Evolutionary conservation across 2,888 invertebrate genomes (phyloP), one percentile per base, ranked within the genome.

Genomic region (Cataglyphis livida): DNA sequence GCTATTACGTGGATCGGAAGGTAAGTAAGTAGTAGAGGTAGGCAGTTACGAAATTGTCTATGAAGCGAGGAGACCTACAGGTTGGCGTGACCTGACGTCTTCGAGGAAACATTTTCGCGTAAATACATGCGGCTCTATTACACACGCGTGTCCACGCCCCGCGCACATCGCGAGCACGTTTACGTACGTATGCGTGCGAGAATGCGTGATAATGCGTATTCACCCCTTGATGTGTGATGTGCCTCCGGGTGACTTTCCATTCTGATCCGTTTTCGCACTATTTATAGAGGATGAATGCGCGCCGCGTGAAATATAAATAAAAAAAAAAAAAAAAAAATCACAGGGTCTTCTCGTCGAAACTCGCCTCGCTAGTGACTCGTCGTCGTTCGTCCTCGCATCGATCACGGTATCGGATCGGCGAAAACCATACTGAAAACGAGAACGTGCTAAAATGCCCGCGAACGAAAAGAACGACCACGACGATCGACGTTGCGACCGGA

Each of bases 81-180:
- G 92, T 92, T 91, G 92, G 91, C 92, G 90, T 91, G 91, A 91
- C 90, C 89, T 87, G 73, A 73, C 88, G 85, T 88, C 90, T 88
- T 90, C 85, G 84, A 82, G 81, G 84, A 84, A 84, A 84, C 85
- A 83, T 89, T 88, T 85, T 87, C 84, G 87, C 83, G 38, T 68
- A 91, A 90, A 84, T 87, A 84, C 84, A 51, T 71, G 74, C 68
- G 65, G 74, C 66, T 35, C 44, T 64, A 44, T 44, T 44, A 10
- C 10, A 41, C 0, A 41, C 25, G 28, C 44, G 35, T 28, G 32
- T 82, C 4, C 32, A 35, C 6, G 6, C 32, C 6, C 32, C 32
- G 54, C 66, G 48, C 25, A 48, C n/a, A 25, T 38, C 48, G 25
- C 48, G 25, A 18, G 38, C 74, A 38, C 28, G 61, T 75, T 25